Base-by-base conservation (phyloP, 2,888 invertebrate species). In the Ormyrus pomaceus region DNA sequence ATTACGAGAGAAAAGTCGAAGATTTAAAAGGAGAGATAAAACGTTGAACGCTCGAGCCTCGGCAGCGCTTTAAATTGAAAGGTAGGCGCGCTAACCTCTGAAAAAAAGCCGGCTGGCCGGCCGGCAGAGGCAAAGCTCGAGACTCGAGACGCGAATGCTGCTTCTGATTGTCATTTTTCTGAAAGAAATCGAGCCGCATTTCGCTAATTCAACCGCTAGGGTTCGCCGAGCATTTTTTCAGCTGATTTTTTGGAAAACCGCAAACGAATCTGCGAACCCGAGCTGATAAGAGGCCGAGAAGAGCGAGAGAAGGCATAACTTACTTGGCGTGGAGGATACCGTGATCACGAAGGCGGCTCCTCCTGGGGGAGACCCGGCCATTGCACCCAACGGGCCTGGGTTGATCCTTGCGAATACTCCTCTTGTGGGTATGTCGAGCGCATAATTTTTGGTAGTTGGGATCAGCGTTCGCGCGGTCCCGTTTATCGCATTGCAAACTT, bases 321-420 rank as follows among this genome's bases (percentile, higher is more conserved):
- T 94, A 94, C 94, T 94, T 94, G 93, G 94, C 94, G 94, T 92
- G 94, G 94, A 93, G 94, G 92, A 91, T 91, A 94, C 93, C 93
- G 93, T 93, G 94, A 95, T 95, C 95, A 94, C 0, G 91, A 89
- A 93, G 93, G 93, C 93, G 93, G 93, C 92, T 93, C 93, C 93
- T 92, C 92, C 89, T 93, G 90, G 93, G 91, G 89, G 89, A 93
- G 93, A 92, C 91, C 93, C 92, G 89, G 91, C 91, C 94, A 94
- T 94, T 94, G 95, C 94, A 95, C 94, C 53, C 34, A 13, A 89
- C 83, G 89, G 19, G 94, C 92, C 87, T 87, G 92, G 93, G 92
- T 87, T 88, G 89, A 92, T 93, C 92, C 91, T 91, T 93, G 92
- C 92, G 92, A 93, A 92, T 93, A 92, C 92, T 92, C 87, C 92